Base-by-base conservation (phyloP, 2,113 vertebrate genomes). In the Rynchops niger region DNA sequence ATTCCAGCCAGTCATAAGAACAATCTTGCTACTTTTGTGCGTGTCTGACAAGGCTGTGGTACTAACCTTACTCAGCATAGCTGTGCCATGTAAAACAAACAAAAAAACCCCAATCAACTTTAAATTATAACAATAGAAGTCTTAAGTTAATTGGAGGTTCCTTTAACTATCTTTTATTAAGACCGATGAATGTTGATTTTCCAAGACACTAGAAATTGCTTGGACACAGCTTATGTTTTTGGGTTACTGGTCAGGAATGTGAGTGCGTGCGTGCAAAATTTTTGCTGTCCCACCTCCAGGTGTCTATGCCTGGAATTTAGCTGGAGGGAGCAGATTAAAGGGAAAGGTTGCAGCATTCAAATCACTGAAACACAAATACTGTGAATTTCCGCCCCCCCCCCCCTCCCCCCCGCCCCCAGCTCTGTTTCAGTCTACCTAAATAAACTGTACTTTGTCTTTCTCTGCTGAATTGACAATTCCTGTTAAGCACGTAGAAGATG, bases 401-500 rank as follows among this genome's bases (percentile, higher is more conserved):
- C n/a, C n/a, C n/a, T n/a, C n/a, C n/a, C n/a, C n/a, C n/a, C n/a
- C n/a, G n/a, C n/a, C n/a, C 29, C 6, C 9, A 47, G 12, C 27
- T 67, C 50, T 74, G 15, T 79, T 83, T 58, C 38, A 71, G n/a
- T 13, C 70, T 91, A 74, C 32, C 32, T 88, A 79, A 95, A 77
- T 42, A 74, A 88, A 81, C 56, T 53, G 55, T 63, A 38, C 2
- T 45, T 92, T 32, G 42, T 78, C 77, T 93, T 89, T 81, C 32
- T 78, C 47, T 88, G 77, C 76, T 91, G 76, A 89, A 92, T 90
- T 15, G 78, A n/a, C 63, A 92, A 38, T 90, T 94, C 52, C 30
- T 91, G 21, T 70, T 87, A 76, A 97, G 76, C 69, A 86, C 26
- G 40, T 95, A 62, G 88, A 79, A 36, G 78, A 88, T 65, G 87